Base-by-base conservation (phyloP, 2,113 vertebrate genomes). In the Brachypodius melanocephalos region DNA sequence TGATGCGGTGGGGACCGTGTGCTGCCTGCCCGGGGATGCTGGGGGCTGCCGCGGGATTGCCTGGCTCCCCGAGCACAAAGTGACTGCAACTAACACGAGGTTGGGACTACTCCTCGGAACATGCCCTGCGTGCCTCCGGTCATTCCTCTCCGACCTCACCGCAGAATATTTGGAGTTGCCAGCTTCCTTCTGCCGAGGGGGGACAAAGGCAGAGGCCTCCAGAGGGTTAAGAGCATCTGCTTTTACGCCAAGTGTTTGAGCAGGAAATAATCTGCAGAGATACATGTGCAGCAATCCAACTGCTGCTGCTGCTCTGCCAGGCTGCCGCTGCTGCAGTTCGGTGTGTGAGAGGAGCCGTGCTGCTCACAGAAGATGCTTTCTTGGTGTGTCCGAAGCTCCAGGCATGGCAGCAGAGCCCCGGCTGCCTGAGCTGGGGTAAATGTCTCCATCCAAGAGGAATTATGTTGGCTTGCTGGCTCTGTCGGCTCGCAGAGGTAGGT, bases 181-280 rank as follows among this genome's bases (percentile, higher is more conserved):
- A 6, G 48, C 82, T 88, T 5, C 4, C 63, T 57, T 14, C 55
- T 74, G 59, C 59, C 2, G 16, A 40, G 40, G 42, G 38, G 78
- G 82, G 9, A 69, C 81, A 25, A 74, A 85, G 78, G 31, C 72
- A 8, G 38, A 86, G 88, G 95, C 91, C 93, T 96, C 85, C 95
- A 55, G 88, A 81, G 92, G 96, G 95, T 95, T 97, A 96, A 95
- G 88, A 92, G 75, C 63, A 91, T 95, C 92, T 94, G 91, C 75
- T 74, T 94, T 73, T 85, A 73, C 20, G 78, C 75, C 85, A 52
- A 83, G 95, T 76, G 82, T 89, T 52, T 7, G 45, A 93, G 82
- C 79, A 94, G 90, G 93, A 93, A 96, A 91, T 96, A 96, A 94
- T 95, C 96, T 92, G 95, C 95, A 95, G 96, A 88, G 95, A 90